Evolutionary conservation across 2,797 vertebrate species (phyloP).

Genomic region (Diglossa cyanea): DNA sequence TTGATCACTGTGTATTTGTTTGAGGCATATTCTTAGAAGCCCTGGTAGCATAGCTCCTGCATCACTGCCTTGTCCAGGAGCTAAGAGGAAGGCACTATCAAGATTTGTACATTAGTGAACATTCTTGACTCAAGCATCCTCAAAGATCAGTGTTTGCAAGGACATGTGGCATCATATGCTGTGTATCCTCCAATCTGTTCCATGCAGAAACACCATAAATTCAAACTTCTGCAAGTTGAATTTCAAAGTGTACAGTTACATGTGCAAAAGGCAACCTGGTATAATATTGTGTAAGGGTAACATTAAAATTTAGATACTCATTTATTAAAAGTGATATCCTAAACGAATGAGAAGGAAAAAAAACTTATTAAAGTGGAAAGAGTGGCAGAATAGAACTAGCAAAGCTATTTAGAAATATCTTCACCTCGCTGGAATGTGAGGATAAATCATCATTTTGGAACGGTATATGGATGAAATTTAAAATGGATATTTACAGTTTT

Average conservation of each 20-base stretch:
- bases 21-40: not conserved
- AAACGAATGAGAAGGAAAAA: not conserved
- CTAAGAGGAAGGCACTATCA: not conserved
- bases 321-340: not conserved
- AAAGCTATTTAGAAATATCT: not conserved
- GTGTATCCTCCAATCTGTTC: not conserved
- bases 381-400: not conserved
- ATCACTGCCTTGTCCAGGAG: not conserved
- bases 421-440: not conserved
- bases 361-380: not conserved
- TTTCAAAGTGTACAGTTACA: not conserved
- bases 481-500: not conserved
- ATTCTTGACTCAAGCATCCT: not conserved
- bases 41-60: not conserved
- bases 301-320: not conserved
- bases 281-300: not conserved
- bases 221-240: not conserved
- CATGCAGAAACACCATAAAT: not conserved
- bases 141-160: not conserved
- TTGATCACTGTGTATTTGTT: not conserved
- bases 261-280: not conserved
- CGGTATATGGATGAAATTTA: not conserved
- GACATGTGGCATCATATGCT: not conserved
- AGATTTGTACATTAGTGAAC: not conserved
- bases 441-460: not conserved